Conservation (phyloP, 2,113 vertebrate genomes). For the Colistium nudipinnis region DNA sequence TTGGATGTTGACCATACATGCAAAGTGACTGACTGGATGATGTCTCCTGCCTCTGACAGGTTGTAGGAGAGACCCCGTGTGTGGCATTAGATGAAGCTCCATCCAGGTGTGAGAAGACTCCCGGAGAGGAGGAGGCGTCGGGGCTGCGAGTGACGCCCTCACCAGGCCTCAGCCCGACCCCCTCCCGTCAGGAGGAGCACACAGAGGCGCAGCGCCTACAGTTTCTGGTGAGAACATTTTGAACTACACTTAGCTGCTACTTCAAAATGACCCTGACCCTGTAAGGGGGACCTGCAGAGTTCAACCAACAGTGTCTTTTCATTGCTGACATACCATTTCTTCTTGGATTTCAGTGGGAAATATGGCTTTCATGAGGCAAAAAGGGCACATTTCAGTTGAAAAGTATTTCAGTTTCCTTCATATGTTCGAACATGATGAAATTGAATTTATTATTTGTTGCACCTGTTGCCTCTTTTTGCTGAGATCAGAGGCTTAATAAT, state of each 20-base stretch:
- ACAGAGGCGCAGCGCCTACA: conserved; percentile 72
- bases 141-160: conserved; percentile 70
- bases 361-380: not conserved
- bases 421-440: not conserved
- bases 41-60: conserved; percentile 54
- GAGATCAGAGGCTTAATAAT: conserved; percentile 1
- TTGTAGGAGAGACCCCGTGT: conserved; percentile 72
- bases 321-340: not conserved
- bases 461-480: not conserved
- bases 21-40: conserved; percentile 4
- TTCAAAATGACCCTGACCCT: not conserved
- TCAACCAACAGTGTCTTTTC: not conserved
- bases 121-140: conserved; percentile 78
- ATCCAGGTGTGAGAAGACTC: conserved; percentile 73
- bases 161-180: conserved; percentile 67
- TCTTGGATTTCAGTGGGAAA: not conserved
- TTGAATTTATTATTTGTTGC: not conserved
- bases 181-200: conserved; percentile 69
- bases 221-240: conserved; percentile 74
- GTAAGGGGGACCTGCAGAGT: not conserved
- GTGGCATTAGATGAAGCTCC: conserved; percentile 77
- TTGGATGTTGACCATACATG: not conserved
- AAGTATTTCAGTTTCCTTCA: not conserved
- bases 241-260: not conserved
- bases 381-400: not conserved